Conservation (phyloP, 2,797 vertebrate genomes). For the Synaphobranchus kaupii region DNA sequence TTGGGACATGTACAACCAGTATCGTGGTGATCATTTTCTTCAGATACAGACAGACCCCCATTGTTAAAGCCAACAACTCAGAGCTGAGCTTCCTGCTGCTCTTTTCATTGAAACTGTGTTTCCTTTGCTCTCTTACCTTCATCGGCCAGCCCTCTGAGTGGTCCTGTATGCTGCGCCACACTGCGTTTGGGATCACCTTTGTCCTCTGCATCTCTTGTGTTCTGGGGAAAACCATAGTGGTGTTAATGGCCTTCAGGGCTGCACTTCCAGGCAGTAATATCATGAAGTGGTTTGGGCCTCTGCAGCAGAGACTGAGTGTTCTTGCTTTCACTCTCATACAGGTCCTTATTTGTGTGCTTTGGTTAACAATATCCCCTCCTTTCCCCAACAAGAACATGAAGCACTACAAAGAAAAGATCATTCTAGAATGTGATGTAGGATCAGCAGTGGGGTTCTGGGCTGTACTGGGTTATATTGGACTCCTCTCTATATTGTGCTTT, state of each 20-base stretch:
- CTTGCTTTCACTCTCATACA: conserved; percentile 10
- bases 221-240: conserved; percentile 14
- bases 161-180: conserved; percentile 20
- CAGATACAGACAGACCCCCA: conserved; percentile 58
- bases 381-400: conserved; percentile 16
- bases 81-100: conserved; percentile 36
- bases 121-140: conserved; percentile 19
- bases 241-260: conserved; percentile 20
- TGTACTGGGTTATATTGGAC: conserved; percentile 13
- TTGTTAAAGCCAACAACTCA: conserved; percentile 61
- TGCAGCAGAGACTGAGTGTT: conserved; percentile 11
- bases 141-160: conserved; percentile 12
- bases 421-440: conserved; percentile 18
- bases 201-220: conserved; percentile 22
- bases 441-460: conserved; percentile 18
- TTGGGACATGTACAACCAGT: conserved; percentile 59
- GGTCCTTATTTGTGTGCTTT: conserved; percentile 7
- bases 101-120: background rate
- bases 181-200: conserved; percentile 12
- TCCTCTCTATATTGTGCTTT: conserved; percentile 3
- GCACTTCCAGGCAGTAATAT: conserved; percentile 15
- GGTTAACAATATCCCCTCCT: conserved; percentile 21
- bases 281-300: conserved; percentile 13
- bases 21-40: conserved; percentile 56
- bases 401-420: conserved; percentile 16